phyloP scores from a whole-genome alignment of 2,113 vertebrate genomes.

The Scomber colias region DNA sequence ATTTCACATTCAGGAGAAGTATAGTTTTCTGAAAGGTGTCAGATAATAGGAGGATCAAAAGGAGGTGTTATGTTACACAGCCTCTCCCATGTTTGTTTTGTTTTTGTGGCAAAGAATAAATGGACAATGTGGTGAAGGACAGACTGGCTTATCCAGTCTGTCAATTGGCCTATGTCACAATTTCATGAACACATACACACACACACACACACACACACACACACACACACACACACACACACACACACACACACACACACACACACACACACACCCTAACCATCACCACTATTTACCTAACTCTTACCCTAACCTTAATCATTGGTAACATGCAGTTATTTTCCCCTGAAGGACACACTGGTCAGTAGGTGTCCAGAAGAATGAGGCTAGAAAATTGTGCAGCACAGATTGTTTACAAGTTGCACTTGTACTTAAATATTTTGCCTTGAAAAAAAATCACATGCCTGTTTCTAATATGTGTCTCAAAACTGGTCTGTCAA shows the following conservation, averaged over 20 bases:
- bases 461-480: neutral
- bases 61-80: neutral
- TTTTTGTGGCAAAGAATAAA: neutral
- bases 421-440: neutral
- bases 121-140: neutral
- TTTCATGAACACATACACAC: too few relatives aligned
- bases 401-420: neutral
- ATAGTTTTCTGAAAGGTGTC: neutral
- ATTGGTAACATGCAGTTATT: neutral
- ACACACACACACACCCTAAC: neutral
- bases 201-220: too few relatives aligned
- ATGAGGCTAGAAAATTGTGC: neutral
- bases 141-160: slow-evolving; percentile 58
- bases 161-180: neutral
- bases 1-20: slow-evolving; percentile 1
- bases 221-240: neutral
- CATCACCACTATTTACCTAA: too few relatives aligned
- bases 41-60: neutral
- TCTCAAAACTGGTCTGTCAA: neutral
- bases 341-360: neutral
- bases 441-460: neutral
- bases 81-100: slow-evolving; percentile 41
- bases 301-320: too few relatives aligned
- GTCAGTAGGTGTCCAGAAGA: neutral
- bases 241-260: neutral